Conservation (phyloP, 2,797 vertebrate species). For the Acanthornis magna region DNA sequence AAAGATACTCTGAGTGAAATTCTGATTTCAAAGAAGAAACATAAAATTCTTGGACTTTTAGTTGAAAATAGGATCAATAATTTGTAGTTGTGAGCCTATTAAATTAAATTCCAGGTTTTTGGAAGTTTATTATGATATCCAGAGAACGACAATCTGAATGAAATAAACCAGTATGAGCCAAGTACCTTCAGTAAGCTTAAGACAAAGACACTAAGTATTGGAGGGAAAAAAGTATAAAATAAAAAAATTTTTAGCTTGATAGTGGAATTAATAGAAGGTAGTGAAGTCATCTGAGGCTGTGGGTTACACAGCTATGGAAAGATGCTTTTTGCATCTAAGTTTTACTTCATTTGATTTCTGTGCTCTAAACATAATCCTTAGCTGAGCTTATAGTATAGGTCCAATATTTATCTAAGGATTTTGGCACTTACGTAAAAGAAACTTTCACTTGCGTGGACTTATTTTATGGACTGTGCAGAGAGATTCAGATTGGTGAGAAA, state of each 20-base stretch:
- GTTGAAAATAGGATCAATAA: neutral
- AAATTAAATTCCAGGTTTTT: neutral
- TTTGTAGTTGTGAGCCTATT: neutral
- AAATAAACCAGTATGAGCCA: neutral
- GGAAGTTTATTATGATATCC: neutral
- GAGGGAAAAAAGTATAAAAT: neutral
- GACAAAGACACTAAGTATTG: neutral
- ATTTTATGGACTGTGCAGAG: neutral
- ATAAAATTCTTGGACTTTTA: neutral
- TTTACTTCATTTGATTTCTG: neutral
- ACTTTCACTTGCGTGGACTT: neutral
- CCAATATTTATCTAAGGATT: slow-evolving; percentile 4
- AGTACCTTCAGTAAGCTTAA: neutral
- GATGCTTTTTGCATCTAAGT: neutral
- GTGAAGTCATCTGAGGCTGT: neutral
- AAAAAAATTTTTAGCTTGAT: neutral
- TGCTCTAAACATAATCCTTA: neutral
- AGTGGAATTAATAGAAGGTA: neutral
- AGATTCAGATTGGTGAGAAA: slow-evolving; percentile 18
- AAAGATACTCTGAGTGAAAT: neutral
- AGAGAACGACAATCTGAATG: neutral
- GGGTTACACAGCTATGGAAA: neutral
- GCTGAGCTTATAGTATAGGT: neutral
- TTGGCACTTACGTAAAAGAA: neutral
- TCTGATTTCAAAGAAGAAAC: neutral